Percentiles rank a stretch among this genome's conserved stretches.
These are phyloP conservation scores for Calyptomena viridis DNA, from an alignment of 2,113 vertebrate species.

Conservation along the genomic window DNA sequence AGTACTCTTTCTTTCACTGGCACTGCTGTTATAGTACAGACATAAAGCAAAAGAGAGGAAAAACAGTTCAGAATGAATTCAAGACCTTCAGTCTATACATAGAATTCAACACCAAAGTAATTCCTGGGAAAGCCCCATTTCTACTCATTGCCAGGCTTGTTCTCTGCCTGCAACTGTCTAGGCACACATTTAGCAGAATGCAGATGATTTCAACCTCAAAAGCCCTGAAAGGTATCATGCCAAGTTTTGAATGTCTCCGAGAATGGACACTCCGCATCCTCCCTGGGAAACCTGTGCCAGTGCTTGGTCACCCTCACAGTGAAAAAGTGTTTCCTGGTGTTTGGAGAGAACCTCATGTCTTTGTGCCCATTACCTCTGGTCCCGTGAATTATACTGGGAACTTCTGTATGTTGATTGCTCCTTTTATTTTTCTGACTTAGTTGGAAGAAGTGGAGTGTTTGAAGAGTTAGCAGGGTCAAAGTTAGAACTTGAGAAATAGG, in stretches of 20 bases:
- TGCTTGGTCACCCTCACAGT: background rate
- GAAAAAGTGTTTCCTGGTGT: background rate
- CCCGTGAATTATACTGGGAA: background rate
- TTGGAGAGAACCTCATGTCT: background rate
- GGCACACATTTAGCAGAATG: background rate
- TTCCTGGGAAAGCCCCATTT: background rate
- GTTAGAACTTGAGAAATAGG: background rate
- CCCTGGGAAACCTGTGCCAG: background rate
- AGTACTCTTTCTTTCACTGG: background rate
- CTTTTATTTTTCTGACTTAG: background rate
- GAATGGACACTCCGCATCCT: background rate
- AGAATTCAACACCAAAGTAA: background rate
- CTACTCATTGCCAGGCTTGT: background rate
- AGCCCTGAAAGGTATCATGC: background rate
- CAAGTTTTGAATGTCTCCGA: background rate
- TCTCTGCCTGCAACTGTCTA: background rate
- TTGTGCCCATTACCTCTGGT: background rate
- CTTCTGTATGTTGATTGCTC: too few relatives aligned
- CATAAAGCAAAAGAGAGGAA: background rate
- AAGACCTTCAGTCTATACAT: background rate
- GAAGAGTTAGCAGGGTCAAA: background rate
- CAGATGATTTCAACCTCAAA: background rate
- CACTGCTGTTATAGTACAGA: background rate
- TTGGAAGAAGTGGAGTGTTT: background rate
- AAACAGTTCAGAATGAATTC: background rate